Evolutionary conservation across 2,888 invertebrate genomes (phyloP), one percentile per base, ranked within the genome.

Genomic region (Ceriagrion tenellum): DNA sequence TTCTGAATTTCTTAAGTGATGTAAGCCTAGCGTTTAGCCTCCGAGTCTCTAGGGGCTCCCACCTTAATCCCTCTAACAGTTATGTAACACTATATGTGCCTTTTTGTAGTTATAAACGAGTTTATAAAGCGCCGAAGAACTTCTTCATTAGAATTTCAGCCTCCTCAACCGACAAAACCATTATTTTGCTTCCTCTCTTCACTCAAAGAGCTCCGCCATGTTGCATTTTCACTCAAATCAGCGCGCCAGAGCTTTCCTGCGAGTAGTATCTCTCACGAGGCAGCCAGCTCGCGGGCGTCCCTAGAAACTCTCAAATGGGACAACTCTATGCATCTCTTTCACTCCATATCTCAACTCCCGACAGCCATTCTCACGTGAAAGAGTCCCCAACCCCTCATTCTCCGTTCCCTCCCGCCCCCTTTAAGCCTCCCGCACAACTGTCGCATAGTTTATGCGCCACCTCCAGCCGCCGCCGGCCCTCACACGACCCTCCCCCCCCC

Each of bases 281-380:
- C 13, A 30, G 10, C 74, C 35, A 20, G 12, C 74, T 74, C 74
- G n/a, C 13, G 4, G 74, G 74, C n/a, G n/a, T 13, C 30, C 74
- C 74, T 81, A 35, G 74, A 81, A 81, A 81, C n/a, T 30, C 74
- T 35, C 74, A 81, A 81, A 81, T 81, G 74, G 74, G 26, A 81
- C 30, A 12, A 81, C 74, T 69, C 69, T 69, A 4, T 59, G 59
- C 1, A 12, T 20, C 13, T 59, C 18, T 56, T 16, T 59, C 59
- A 16, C 16, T 59, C 59, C 56, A 8, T 59, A 20, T 20, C 59
- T 20, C 59, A 8, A 59, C 59, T 59, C 18, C 74, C 12, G 1
- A 1, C 74, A 10, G 35, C 1, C 30, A 30, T 10, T 35, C 74
- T n/a, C 30, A 23, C 26, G 26, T 81, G 74, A 1, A 81, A 26